A percentile compares a stretch with the other conserved stretches of the same genome.
Evolutionary conservation across 2,113 vertebrate genomes (phyloP).

Genomic region (Isurus oxyrinchus): DNA sequence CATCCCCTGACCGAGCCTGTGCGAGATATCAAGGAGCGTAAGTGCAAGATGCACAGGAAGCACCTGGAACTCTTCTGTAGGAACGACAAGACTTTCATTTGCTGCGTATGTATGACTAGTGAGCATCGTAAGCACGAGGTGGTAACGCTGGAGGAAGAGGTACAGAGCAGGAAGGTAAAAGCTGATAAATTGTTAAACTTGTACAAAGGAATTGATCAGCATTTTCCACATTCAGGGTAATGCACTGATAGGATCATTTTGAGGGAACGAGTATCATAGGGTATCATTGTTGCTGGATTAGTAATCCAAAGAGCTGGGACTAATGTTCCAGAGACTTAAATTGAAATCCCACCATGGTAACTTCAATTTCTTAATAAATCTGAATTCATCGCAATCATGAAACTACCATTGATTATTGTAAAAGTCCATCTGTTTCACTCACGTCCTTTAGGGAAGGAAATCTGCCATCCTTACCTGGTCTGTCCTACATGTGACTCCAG

Average conservation of each 20-base stretch:
- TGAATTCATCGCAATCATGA: no score
- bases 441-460: no score
- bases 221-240: not conserved
- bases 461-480: no score
- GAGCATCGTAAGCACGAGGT: slow-evolving; percentile 51
- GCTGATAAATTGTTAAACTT: not conserved
- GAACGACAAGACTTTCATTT: slow-evolving; percentile 52
- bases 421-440: no score
- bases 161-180: slow-evolving; percentile 53
- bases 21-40: slow-evolving; percentile 66
- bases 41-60: slow-evolving; percentile 53
- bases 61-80: slow-evolving; percentile 55
- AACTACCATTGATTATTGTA: no score
- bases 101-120: slow-evolving; percentile 47
- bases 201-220: not conserved
- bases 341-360: no score
- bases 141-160: slow-evolving; percentile 47
- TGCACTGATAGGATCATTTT: not conserved
- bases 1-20: slow-evolving; percentile 79
- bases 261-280: no score
- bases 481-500: no score
- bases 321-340: no score
- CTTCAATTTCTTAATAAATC: no score
- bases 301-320: no score
- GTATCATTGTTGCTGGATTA: no score